Evolutionary conservation across 2,797 vertebrate species (phyloP), one percentile per base, ranked within the genome.

Genomic region (Eidolon dupreanum): DNA sequence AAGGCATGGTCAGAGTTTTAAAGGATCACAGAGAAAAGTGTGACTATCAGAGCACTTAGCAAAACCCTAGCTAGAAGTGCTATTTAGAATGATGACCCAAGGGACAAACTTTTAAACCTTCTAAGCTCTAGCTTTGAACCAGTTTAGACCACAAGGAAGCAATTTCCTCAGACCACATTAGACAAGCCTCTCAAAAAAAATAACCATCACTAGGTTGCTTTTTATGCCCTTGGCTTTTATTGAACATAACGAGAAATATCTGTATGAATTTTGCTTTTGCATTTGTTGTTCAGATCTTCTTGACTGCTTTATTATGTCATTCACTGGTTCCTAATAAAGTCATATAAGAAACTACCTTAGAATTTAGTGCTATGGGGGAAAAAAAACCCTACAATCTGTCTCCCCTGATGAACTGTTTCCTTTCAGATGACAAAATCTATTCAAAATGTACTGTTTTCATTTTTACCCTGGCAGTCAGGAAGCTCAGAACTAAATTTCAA

Each of bases 141-240:
- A 93, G n/a, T 74, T 96, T 90, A 93, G 22, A 68, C 61, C 55
- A 94, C n/a, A 95, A 94, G 59, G 88, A 97, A 94, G 43, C 78
- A 96, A 91, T 51, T 93, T 89, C 36, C 49, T 43, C 82, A 41
- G 38, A 70, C 66, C 36, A 85, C 66, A 51, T 89, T 89, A 96
- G 86, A 88, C 15, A 93, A 78, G 33, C 4, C n/a, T n/a, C 81
- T 88, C 94, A 61, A 22, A 31, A 28, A 15, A 93, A 95, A 73
- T 28, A 94, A 90, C 20, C 84, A 87, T 78, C 46, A 65, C 1
- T 88, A 68, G 59, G 33, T 96, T 95, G 63, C 19, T 93, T 87
- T 92, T 94, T 93, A 91, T 89, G 78, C 79, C 36, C 20, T 93
- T 90, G 61, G 66, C 63, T 95, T 95, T 94, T 81, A 92, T 36